Evolutionary conservation across 1,140 invertebrate genomes (phyloP).

Genomic region (Drosophila repleta): DNA sequence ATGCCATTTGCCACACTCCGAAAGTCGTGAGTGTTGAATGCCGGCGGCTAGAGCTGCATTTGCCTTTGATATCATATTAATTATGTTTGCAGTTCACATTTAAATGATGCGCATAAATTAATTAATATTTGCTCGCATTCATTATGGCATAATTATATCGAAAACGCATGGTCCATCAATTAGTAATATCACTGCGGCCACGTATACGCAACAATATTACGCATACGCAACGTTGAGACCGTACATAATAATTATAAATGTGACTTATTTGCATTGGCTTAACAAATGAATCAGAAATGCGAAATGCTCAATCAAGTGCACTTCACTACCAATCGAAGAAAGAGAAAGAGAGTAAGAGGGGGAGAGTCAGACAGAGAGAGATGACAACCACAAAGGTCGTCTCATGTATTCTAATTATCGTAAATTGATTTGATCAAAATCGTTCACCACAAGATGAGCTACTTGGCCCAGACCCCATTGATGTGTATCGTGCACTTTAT

Average conservation of each 20-base stretch:
- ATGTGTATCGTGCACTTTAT: not conserved
- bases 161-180: not conserved
- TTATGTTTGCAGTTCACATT: not conserved
- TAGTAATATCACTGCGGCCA: not conserved
- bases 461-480: not conserved
- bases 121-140: slow-evolving; percentile 3
- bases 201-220: slow-evolving; percentile 26
- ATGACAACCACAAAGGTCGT: not conserved
- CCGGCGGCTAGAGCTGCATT: not conserved
- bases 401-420: slow-evolving; percentile 18
- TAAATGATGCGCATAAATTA: slow-evolving; percentile 14
- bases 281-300: not conserved
- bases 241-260: slow-evolving; percentile 8
- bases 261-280: not conserved
- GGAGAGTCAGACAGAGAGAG: not conserved
- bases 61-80: not conserved
- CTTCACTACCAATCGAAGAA: not conserved
- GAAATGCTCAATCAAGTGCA: not conserved
- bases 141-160: slow-evolving; percentile 5
- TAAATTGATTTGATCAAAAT: slow-evolving; percentile 19
- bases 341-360: not conserved
- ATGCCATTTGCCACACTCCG: slow-evolving; percentile 1
- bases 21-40: not conserved
- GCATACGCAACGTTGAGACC: slow-evolving; percentile 13
- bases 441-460: not conserved